phyloP scores from a whole-genome alignment of 2,888 invertebrate genomes.

The Aphelenchoides bicaudatus region DNA sequence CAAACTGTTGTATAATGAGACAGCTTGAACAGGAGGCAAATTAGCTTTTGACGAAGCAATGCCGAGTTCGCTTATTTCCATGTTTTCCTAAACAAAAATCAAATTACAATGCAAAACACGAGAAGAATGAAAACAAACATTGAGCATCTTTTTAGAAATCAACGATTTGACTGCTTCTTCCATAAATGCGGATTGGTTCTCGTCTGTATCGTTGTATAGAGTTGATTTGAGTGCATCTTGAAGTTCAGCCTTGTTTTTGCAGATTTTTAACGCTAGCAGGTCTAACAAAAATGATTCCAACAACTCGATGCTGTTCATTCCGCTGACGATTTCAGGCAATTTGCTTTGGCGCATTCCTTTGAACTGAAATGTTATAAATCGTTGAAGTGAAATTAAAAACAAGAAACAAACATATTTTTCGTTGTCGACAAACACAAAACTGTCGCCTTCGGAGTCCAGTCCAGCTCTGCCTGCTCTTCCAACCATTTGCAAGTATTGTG shows the following conservation, averaged over 20 bases:
- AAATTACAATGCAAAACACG: neutral
- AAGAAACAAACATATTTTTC: too few species aligned
- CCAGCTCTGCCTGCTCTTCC: slow-evolving; percentile 79
- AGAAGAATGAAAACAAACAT: neutral
- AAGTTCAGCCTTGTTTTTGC: slow-evolving; percentile 32
- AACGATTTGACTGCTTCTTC: too few species aligned
- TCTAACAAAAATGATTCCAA: slow-evolving; percentile 44
- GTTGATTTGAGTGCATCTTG: slow-evolving; percentile 32
- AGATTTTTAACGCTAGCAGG: slow-evolving; percentile 39
- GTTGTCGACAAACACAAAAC: slow-evolving; percentile 29
- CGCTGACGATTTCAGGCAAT: slow-evolving; percentile 41
- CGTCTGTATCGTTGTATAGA: slow-evolving; percentile 36
- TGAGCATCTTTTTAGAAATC: neutral
- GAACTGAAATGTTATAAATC: too few species aligned
- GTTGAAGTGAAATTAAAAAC: too few species aligned
- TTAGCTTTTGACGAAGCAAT: slow-evolving; percentile 8
- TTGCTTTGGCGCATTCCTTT: slow-evolving; percentile 38
- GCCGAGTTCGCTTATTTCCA: slow-evolving; percentile 5
- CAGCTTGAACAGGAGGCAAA: neutral
- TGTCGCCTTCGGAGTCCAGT: slow-evolving; percentile 35
- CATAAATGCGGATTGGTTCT: too few species aligned
- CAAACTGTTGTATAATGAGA: neutral
- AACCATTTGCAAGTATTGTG: slow-evolving; percentile 88
- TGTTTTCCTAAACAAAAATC: slow-evolving; percentile 1
- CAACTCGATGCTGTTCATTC: slow-evolving; percentile 24